phyloP scores from a whole-genome alignment of 2,888 invertebrate species.

The Bombylius major region DNA sequence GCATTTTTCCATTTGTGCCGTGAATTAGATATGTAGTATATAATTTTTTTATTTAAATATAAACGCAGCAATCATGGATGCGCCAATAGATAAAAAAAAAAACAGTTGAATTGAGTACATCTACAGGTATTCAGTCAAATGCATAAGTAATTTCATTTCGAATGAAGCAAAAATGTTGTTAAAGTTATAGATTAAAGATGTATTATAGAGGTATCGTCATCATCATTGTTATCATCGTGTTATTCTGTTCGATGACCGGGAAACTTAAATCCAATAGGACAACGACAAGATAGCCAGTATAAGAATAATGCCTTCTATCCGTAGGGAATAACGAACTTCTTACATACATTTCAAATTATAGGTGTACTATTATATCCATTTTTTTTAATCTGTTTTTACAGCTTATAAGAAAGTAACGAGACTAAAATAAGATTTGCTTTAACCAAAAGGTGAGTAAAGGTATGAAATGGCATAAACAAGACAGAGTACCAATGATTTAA shows the following conservation, averaged over 20 bases:
- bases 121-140: neutral
- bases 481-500: too few species aligned
- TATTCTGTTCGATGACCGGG: neutral
- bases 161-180: neutral
- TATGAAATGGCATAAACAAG: too few species aligned
- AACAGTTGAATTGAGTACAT: too few species aligned
- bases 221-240: too few species aligned
- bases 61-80: too few species aligned
- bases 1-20: neutral
- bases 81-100: too few species aligned
- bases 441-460: too few species aligned
- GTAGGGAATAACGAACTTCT: slow-evolving; percentile 6
- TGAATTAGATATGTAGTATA: neutral
- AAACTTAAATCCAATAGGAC: neutral
- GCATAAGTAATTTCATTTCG: neutral
- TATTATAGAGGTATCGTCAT: neutral
- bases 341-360: slow-evolving; percentile 4
- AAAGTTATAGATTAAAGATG: neutral
- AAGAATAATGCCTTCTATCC: neutral
- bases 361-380: slow-evolving; percentile 1
- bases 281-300: neutral
- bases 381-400: slow-evolving; percentile 2
- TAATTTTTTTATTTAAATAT: too few species aligned
- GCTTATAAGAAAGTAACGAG: neutral
- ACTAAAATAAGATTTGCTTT: too few species aligned